Conservation (phyloP, 37 sponge, comb jelly and placozoan genomes). For the Tethya wilhelma region DNA sequence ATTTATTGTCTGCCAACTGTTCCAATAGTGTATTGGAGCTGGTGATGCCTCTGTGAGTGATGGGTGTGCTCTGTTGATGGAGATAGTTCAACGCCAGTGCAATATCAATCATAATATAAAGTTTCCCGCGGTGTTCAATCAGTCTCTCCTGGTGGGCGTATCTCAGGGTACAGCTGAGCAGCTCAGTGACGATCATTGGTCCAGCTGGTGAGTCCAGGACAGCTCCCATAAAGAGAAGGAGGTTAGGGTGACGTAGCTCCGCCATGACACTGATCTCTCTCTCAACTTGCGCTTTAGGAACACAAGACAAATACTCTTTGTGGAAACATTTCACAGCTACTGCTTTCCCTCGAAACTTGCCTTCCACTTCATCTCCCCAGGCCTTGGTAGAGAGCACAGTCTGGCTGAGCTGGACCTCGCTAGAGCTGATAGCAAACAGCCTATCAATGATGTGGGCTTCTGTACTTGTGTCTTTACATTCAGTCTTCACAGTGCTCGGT, state of each 20-base stretch:
- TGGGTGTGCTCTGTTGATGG: constrained; percentile 68
- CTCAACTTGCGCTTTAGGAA: constrained; percentile 28
- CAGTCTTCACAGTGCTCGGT: not conserved
- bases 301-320: constrained; percentile 16
- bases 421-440: no score
- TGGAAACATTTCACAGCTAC: constrained; percentile 71
- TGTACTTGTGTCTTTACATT: not conserved
- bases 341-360: constrained; percentile 36
- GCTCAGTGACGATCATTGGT: constrained; percentile 71
- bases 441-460: not conserved
- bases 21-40: constrained; percentile 64
- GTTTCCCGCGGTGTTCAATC: not conserved
- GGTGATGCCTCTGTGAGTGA: constrained; percentile 81
- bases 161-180: constrained; percentile 56
- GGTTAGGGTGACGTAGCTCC: constrained; percentile 63
- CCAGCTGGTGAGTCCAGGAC: constrained; percentile 22
- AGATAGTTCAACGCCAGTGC: constrained; percentile 72
- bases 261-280: constrained; percentile 64
- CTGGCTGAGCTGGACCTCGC: no score
- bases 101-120: constrained; percentile 42
- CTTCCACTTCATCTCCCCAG: constrained; percentile 13
- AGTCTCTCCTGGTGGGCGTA: constrained; percentile 24
- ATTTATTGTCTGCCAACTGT: not conserved
- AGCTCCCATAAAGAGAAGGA: constrained; percentile 74
- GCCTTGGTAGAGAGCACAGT: no score